Conservation (phyloP, 2,888 invertebrate genomes). For the Athalia rosae region DNA sequence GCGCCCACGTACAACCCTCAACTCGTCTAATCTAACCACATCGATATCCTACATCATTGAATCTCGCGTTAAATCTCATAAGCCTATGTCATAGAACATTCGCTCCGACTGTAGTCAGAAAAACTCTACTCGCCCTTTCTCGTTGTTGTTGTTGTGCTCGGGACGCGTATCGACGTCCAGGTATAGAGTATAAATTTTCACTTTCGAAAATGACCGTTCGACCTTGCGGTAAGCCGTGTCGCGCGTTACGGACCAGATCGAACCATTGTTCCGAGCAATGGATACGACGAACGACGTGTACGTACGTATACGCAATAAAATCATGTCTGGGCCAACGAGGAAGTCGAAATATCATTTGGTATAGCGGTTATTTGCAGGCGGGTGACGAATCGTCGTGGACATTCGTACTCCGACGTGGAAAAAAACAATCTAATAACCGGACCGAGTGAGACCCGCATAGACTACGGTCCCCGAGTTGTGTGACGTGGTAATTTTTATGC, state of each 20-base stretch:
- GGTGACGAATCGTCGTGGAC: constrained; percentile 18
- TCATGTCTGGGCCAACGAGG: not conserved
- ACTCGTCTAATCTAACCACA: too few species aligned
- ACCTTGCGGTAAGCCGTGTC: not conserved
- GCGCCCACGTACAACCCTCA: too few species aligned
- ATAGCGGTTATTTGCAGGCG: not conserved
- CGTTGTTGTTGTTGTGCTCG: not conserved
- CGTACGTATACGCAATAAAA: not conserved
- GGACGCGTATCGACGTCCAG: not conserved
- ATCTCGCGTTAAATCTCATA: too few species aligned
- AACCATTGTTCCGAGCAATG: constrained; percentile 6
- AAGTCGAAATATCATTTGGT: not conserved
- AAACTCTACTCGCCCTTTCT: not conserved
- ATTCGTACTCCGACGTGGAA: not conserved
- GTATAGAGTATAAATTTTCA: not conserved
- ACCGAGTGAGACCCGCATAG: too few species aligned
- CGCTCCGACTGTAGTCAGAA: too few species aligned
- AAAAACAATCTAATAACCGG: constrained; percentile 7
- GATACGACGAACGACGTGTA: not conserved
- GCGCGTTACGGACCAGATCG: not conserved
- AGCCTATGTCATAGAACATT: too few species aligned
- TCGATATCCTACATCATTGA: too few species aligned
- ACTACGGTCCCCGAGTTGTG: too few species aligned
- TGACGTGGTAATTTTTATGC: too few species aligned
- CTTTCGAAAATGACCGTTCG: not conserved